phyloP scores from a whole-genome alignment of 2,113 vertebrate species.

The Podarcis cretensis region DNA sequence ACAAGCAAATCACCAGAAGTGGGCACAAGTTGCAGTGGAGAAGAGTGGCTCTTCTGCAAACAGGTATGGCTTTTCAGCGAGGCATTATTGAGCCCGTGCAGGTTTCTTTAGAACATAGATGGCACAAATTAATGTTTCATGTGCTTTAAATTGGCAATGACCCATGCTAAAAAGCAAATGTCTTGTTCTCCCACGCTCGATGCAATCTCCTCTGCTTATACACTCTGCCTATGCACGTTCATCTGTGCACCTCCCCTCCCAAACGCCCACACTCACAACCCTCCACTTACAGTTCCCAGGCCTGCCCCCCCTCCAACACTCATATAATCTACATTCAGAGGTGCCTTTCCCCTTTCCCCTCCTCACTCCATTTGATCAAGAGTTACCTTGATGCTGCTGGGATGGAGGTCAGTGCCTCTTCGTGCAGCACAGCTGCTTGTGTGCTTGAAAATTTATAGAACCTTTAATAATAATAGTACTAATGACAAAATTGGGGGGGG shows the following conservation, averaged over 20 bases:
- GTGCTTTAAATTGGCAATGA: neutral
- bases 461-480: constrained; percentile 38
- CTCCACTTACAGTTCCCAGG: neutral
- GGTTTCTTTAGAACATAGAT: neutral
- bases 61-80: neutral
- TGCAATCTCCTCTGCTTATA: neutral
- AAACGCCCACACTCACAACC: neutral
- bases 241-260: neutral
- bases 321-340: neutral
- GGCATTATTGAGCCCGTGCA: neutral
- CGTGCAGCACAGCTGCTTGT: neutral
- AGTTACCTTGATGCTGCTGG: neutral
- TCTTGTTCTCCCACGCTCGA: neutral
- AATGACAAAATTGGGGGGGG: neutral
- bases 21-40: neutral
- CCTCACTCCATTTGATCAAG: neutral
- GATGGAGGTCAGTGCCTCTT: neutral
- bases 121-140: neutral
- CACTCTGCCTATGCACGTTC: neutral
- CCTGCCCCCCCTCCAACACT: neutral
- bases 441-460: neutral
- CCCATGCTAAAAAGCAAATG: neutral
- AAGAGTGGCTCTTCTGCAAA: neutral
- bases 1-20: neutral
- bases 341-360: neutral